phyloP scores from a whole-genome alignment of 1,140 invertebrate genomes.

The Stegodyphus mimosarum region DNA sequence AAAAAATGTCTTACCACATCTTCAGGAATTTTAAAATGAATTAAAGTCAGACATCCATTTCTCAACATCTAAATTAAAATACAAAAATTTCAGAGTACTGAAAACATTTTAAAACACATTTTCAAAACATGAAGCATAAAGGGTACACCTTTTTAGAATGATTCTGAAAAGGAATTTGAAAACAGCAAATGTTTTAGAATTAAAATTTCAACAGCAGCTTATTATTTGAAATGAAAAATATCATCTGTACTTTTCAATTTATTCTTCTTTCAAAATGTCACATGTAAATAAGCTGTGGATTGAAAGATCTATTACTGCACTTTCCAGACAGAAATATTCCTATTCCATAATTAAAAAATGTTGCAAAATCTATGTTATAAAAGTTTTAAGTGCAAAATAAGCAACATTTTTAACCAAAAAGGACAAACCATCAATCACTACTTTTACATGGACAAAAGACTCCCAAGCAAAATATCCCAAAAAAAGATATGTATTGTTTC shows the following conservation, averaged over 20 bases:
- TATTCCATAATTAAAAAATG: no score
- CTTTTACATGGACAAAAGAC: neutral
- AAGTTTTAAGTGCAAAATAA: no score
- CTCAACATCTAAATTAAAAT: constrained; percentile 79
- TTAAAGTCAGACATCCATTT: constrained; percentile 93
- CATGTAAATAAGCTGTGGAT: no score
- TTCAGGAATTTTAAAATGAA: constrained; percentile 92
- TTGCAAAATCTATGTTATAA: no score
- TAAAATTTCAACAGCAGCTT: no score
- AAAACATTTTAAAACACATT: neutral
- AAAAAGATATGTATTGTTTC: neutral
- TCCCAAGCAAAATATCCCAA: neutral
- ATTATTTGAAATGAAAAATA: neutral
- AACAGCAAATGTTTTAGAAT: no score
- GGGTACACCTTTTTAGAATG: no score
- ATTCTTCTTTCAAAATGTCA: neutral
- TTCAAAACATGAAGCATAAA: neutral
- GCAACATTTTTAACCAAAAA: no score
- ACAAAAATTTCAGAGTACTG: constrained; percentile 49
- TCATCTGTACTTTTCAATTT: neutral
- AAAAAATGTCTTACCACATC: constrained; percentile 81
- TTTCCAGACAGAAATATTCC: no score
- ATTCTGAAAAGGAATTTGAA: no score
- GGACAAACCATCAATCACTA: no score
- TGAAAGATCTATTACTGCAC: no score